A percentile compares a stretch with the other conserved stretches of the same genome.
These are phyloP conservation scores for Sebastes schlegelii DNA, from an alignment of 2,113 vertebrate genomes.

Conservation along the genomic window DNA sequence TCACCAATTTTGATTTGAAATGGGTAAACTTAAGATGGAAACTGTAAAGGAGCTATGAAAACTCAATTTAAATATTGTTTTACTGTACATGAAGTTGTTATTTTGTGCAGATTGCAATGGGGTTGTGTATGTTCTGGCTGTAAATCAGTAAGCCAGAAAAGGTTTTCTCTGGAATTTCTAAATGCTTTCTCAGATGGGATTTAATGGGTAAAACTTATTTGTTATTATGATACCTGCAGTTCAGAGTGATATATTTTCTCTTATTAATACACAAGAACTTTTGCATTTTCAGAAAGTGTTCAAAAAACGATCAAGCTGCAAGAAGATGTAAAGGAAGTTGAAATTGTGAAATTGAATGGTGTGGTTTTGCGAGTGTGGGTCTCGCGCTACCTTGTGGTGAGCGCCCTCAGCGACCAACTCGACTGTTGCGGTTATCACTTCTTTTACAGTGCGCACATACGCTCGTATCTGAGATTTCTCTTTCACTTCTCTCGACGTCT, in stretches of 20 bases:
- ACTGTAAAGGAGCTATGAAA: neutral
- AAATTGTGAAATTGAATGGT: neutral
- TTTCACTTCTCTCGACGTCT: neutral
- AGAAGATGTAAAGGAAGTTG: neutral
- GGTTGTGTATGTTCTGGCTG: neutral
- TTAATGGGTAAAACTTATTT: neutral
- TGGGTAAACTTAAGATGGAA: neutral
- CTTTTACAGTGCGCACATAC: neutral
- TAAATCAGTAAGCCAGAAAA: neutral
- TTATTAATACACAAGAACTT: neutral
- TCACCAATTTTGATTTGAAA: neutral
- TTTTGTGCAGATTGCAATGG: neutral
- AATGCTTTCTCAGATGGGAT: neutral
- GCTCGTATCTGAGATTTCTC: conserved; percentile 7
- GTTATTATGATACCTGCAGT: neutral
- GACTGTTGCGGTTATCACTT: conserved; percentile 65
- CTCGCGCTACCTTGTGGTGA: conserved; percentile 30
- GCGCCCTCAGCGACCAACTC: conserved; percentile 20
- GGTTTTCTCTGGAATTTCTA: neutral
- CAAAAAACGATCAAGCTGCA: neutral
- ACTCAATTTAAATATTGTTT: neutral
- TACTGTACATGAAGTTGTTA: neutral
- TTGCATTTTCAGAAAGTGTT: neutral
- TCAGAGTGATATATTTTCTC: neutral
- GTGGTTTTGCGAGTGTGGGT: neutral